These are phyloP conservation scores for Meghimatium bilineatum DNA, from an alignment of 2,888 invertebrate genomes.

Conservation along the genomic window DNA sequence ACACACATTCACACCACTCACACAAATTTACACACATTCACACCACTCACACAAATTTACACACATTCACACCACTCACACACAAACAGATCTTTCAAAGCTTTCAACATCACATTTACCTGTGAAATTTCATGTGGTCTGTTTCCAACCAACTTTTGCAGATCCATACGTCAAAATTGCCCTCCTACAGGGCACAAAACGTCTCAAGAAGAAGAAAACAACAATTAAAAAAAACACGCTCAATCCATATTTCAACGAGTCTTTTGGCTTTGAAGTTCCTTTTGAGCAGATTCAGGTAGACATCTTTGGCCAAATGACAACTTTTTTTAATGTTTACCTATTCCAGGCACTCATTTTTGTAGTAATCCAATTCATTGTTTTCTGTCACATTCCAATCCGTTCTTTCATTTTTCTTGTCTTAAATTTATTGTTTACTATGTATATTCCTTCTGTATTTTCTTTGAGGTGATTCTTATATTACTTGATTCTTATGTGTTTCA, in stretches of 20 bases:
- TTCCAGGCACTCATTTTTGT: conserved; percentile 21
- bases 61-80: no score
- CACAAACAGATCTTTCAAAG: no score
- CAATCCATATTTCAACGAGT: conserved; percentile 99
- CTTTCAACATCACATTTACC: no score
- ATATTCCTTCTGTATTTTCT: conserved; percentile 17
- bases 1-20: no score
- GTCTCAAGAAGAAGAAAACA: conserved; percentile 99
- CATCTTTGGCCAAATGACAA: background rate
- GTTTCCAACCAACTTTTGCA: conserved; percentile 75
- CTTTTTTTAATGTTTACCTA: conserved; percentile 25
- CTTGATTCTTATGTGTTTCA: conserved; percentile 17
- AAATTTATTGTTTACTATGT: conserved; percentile 24
- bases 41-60: no score
- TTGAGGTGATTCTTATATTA: conserved; percentile 8
- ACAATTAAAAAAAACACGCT: conserved; percentile 99
- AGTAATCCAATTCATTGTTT: conserved; percentile 14
- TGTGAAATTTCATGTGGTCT: background rate
- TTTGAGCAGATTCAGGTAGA: conserved; percentile 99
- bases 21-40: no score
- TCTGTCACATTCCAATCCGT: conserved; percentile 9
- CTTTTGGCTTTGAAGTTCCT: conserved; percentile 99
- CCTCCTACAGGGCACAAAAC: conserved; percentile 99
- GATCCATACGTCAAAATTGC: conserved; percentile 99
- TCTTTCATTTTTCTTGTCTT: conserved; percentile 36